Percentiles rank a stretch among this genome's conserved stretches.
Evolutionary conservation across 1,140 invertebrate species (phyloP).

Genomic region (Neoseiulus cucumeris): DNA sequence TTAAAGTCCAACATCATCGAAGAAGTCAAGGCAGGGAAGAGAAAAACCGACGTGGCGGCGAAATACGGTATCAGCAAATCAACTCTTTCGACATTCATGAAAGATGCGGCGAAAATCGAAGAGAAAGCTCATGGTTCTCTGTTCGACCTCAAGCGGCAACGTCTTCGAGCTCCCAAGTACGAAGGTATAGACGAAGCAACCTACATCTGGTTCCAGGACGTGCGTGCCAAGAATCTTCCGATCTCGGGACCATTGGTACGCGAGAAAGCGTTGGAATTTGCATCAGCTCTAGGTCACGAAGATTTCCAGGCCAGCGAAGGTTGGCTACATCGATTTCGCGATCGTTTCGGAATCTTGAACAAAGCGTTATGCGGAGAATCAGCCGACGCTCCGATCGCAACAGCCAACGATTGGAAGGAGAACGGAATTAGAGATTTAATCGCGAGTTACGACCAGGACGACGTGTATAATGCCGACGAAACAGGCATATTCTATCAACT

Average conservation of each 20-base stretch:
- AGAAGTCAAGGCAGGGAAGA: too few species aligned
- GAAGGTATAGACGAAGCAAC: too few species aligned
- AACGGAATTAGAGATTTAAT: slow-evolving; percentile 16
- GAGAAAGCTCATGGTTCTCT: too few species aligned
- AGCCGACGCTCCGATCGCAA: slow-evolving; percentile 14
- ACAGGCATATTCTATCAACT: slow-evolving; percentile 30
- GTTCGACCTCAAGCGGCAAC: too few species aligned
- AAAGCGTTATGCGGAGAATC: slow-evolving; percentile 17
- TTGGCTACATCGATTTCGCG: slow-evolving; percentile 22
- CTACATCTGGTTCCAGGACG: slow-evolving; percentile 9
- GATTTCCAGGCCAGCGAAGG: slow-evolving; percentile 25
- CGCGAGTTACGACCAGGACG: slow-evolving; percentile 24
- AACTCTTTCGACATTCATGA: too few species aligned
- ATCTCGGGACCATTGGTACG: slow-evolving; percentile 19
- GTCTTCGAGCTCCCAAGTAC: too few species aligned
- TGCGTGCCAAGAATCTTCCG: slow-evolving; percentile 12
- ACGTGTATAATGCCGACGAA: slow-evolving; percentile 32
- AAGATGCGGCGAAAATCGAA: too few species aligned
- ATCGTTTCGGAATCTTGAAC: slow-evolving; percentile 15
- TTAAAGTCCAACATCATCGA: too few species aligned
- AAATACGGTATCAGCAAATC: too few species aligned
- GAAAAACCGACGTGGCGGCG: too few species aligned
- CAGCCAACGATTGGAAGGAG: background rate
- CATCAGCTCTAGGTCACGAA: slow-evolving; percentile 17
- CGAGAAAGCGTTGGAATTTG: slow-evolving; percentile 20